Conservation (phyloP, 2,888 invertebrate species). For the Epiblema foenella region DNA sequence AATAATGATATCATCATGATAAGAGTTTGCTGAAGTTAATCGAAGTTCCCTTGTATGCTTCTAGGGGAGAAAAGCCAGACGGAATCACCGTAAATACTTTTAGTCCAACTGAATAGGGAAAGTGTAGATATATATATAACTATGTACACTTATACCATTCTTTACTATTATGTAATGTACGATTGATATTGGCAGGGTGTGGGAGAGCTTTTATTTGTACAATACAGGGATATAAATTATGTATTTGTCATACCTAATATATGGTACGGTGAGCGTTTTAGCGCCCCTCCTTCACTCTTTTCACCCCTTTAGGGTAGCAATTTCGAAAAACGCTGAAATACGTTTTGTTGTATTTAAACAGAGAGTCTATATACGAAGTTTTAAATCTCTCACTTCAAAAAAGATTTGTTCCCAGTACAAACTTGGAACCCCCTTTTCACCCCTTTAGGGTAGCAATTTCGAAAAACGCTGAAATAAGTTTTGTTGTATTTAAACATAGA, state of each 20-base stretch:
- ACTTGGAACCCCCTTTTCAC: too few relatives aligned
- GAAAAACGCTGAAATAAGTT: too few relatives aligned
- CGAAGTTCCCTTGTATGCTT: slow-evolving; percentile 12
- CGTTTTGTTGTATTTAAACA: too few relatives aligned
- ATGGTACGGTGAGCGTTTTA: neutral
- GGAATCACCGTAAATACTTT: slow-evolving; percentile 27
- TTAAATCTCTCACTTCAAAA: too few relatives aligned
- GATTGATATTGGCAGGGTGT: slow-evolving; percentile 1
- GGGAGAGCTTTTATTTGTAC: slow-evolving; percentile 10
- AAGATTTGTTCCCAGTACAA: too few relatives aligned
- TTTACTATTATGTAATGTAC: neutral
- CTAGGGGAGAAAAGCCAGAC: slow-evolving; percentile 29
- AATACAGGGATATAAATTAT: slow-evolving; percentile 14
- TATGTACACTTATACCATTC: neutral
- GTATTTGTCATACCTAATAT: neutral
- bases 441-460: too few relatives aligned
- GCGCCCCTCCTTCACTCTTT: neutral
- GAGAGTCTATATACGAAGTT: too few relatives aligned
- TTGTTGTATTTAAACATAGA: too few relatives aligned
- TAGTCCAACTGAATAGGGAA: slow-evolving; percentile 12
- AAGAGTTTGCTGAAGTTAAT: slow-evolving; percentile 16
- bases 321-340: too few relatives aligned
- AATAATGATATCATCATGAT: neutral
- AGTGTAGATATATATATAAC: neutral
- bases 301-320: too few relatives aligned